A percentile compares a stretch with the other conserved stretches of the same genome.
Conservation (phyloP, 2,888 invertebrate species). For the Saturnia pavonia region DNA sequence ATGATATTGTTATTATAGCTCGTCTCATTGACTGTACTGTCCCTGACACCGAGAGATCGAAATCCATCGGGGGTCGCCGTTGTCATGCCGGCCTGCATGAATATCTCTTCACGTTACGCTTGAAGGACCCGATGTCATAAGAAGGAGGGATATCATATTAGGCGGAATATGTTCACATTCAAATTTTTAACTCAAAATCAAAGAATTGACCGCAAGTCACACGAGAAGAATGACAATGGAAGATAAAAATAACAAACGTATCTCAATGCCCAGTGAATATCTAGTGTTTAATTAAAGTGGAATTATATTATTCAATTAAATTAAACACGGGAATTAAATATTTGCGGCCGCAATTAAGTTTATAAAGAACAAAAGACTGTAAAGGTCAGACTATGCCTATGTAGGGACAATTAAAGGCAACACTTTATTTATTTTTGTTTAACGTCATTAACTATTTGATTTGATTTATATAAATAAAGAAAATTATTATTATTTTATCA, state of each 20-base stretch:
- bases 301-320: conserved; percentile 43
- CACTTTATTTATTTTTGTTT: not conserved
- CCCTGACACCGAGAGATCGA: too few relatives aligned
- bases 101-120: too few relatives aligned
- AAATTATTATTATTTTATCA: too few relatives aligned
- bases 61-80: too few relatives aligned
- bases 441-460: too few relatives aligned
- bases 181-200: not conserved
- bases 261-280: not conserved
- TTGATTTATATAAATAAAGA: too few relatives aligned
- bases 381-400: conserved; percentile 47
- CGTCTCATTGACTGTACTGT: too few relatives aligned
- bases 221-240: not conserved
- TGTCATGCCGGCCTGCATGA: too few relatives aligned
- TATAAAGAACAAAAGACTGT: conserved; percentile 59
- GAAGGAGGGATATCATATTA: too few relatives aligned
- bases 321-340: conserved; percentile 37
- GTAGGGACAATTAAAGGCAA: conserved; percentile 52
- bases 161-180: too few relatives aligned
- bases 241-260: conserved; percentile 2
- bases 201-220: not conserved
- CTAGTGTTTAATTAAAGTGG: conserved; percentile 9
- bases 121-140: too few relatives aligned
- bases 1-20: too few relatives aligned
- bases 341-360: conserved; percentile 53